These are phyloP conservation scores for Resseliella maxima DNA, from an alignment of 2,888 invertebrate species.

Conservation along the genomic window DNA sequence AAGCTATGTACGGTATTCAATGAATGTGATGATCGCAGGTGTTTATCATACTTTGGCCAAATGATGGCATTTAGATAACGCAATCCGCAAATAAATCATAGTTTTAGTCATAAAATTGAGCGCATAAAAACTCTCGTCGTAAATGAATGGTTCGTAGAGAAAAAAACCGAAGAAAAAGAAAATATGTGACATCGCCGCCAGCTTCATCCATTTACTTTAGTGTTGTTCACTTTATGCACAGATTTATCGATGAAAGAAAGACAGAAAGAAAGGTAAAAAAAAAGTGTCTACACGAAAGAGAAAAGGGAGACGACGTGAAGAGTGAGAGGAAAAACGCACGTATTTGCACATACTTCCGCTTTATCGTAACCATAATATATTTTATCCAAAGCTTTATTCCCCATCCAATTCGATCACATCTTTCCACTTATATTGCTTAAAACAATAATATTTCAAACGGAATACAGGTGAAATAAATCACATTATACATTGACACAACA, in stretches of 20 bases:
- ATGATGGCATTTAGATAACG: constrained; percentile 23
- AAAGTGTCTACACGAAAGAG: no score
- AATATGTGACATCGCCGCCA: background rate
- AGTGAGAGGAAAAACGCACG: constrained; percentile 17
- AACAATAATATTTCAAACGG: constrained; percentile 3
- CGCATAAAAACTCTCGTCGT: background rate
- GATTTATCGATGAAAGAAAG: background rate
- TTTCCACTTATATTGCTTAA: background rate
- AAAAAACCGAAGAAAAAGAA: no score
- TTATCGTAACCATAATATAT: background rate
- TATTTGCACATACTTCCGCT: constrained; percentile 23
- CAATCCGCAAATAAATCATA: constrained; percentile 26
- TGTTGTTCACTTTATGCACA: no score
- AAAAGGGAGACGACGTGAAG: no score
- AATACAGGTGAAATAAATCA: constrained; percentile 13
- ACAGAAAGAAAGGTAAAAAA: no score
- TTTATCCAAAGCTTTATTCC: background rate
- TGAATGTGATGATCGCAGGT: background rate
- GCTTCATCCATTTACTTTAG: no score
- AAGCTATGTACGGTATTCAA: background rate
- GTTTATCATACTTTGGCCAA: constrained; percentile 12
- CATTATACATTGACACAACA: background rate
- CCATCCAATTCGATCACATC: background rate
- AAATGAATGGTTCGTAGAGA: background rate
- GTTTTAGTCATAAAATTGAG: background rate